Conservation (phyloP, 2,888 invertebrate species). For the Philopedon plagiatum region DNA sequence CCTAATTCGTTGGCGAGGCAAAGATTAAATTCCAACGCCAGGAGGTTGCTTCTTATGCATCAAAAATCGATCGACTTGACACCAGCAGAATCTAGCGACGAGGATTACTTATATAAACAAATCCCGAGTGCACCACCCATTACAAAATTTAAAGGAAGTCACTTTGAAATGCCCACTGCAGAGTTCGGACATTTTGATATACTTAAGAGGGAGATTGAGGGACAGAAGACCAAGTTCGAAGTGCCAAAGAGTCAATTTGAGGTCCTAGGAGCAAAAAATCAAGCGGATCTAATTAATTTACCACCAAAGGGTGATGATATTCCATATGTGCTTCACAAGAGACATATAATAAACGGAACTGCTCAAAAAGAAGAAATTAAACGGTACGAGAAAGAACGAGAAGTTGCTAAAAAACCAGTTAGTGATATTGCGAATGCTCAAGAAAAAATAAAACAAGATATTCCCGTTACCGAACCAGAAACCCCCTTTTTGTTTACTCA, state of each 20-base stretch:
- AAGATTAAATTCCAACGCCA: constrained; percentile 79
- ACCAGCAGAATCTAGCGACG: constrained; percentile 88
- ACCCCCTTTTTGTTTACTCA: constrained; percentile 80
- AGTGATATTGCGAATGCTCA: constrained; percentile 50
- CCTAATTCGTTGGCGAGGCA: constrained; percentile 85
- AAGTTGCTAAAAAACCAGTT: not conserved
- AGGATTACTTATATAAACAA: constrained; percentile 84
- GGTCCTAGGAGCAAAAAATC: constrained; percentile 70
- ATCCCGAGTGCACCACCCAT: constrained; percentile 82
- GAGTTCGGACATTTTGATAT: constrained; percentile 78
- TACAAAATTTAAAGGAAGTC: constrained; percentile 72
- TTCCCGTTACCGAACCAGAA: constrained; percentile 59
- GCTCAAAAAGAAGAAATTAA: constrained; percentile 70
- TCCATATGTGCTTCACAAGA: constrained; percentile 87
- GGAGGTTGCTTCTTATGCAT: constrained; percentile 86
- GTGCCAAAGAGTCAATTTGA: constrained; percentile 82
- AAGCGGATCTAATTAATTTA: constrained; percentile 68
- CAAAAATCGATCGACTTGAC: constrained; percentile 89
- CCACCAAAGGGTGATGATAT: constrained; percentile 79
- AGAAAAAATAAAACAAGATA: constrained; percentile 59
- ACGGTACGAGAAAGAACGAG: constrained; percentile 49
- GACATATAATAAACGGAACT: constrained; percentile 89
- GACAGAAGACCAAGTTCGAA: constrained; percentile 77
- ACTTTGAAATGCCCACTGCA: constrained; percentile 68
- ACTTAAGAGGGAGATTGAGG: constrained; percentile 70